Evolutionary conservation across 1,140 invertebrate species (phyloP).

Genomic region (Microvelia longipes): DNA sequence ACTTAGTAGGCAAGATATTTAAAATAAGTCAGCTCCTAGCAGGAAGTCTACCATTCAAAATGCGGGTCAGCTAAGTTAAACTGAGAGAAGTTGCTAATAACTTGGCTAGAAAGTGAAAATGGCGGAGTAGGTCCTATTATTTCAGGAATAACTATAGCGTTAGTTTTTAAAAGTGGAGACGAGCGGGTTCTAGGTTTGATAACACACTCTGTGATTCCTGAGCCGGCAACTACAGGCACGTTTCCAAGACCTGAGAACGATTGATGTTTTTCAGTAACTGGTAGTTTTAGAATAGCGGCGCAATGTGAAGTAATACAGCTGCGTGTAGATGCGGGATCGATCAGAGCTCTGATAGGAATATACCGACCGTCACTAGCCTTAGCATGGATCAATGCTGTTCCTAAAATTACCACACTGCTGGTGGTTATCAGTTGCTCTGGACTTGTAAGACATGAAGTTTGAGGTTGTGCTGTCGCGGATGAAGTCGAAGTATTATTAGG

Average conservation of each 20-base stretch:
- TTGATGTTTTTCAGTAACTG: background rate
- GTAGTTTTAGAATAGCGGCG: background rate
- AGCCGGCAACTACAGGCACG: background rate
- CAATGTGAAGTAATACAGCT: background rate
- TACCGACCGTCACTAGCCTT: background rate
- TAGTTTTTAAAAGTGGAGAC: background rate
- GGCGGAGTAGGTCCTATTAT: background rate
- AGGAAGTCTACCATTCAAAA: background rate
- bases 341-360: background rate
- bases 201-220: background rate
- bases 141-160: background rate
- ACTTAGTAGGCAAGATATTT: background rate
- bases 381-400: background rate
- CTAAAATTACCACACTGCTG: background rate
- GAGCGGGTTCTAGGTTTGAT: background rate
- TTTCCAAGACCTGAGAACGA: background rate
- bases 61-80: background rate
- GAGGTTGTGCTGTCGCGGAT: background rate
- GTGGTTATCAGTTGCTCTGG: background rate
- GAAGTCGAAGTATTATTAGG: background rate
- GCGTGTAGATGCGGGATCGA: background rate
- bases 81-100: background rate
- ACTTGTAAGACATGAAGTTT: background rate
- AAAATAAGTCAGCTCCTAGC: background rate
- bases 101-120: background rate